Conservation (phyloP, 2,888 invertebrate species). For the Malacosoma neustria region DNA sequence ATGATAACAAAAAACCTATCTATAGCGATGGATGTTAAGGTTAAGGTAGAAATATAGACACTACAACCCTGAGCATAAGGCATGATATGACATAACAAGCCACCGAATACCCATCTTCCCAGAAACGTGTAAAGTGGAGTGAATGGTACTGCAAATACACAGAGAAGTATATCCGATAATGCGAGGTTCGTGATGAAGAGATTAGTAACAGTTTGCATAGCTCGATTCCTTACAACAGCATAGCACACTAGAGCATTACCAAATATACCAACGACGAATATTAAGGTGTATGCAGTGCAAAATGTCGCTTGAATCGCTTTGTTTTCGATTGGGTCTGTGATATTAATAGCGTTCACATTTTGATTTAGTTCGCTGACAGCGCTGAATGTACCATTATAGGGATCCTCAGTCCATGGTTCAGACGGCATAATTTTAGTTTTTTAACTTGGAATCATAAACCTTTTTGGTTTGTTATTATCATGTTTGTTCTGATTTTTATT, state of each 20-base stretch:
- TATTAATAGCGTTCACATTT: slow-evolving; percentile 23
- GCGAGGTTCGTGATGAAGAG: slow-evolving; percentile 94
- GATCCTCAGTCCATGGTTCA: slow-evolving; percentile 42
- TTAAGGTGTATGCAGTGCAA: slow-evolving; percentile 82
- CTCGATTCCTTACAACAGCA: slow-evolving; percentile 87
- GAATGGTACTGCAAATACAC: slow-evolving; percentile 90
- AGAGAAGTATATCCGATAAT: slow-evolving; percentile 89
- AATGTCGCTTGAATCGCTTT: slow-evolving; percentile 82
- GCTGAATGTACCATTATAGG: slow-evolving; percentile 31
- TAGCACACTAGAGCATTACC: slow-evolving; percentile 91
- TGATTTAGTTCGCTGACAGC: slow-evolving; percentile 23
- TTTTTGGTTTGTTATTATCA: slow-evolving; percentile 38
- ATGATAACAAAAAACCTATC: slow-evolving; percentile 94
- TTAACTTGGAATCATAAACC: slow-evolving; percentile 59
- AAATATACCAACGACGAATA: slow-evolving; percentile 86
- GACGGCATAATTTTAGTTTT: slow-evolving; percentile 50
- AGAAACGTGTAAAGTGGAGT: slow-evolving; percentile 92
- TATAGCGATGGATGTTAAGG: slow-evolving; percentile 93
- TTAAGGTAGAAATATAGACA: slow-evolving; percentile 92
- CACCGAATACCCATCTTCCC: slow-evolving; percentile 89
- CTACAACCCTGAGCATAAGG: slow-evolving; percentile 91
- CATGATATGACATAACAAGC: slow-evolving; percentile 87
- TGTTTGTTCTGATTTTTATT: slow-evolving; percentile 25
- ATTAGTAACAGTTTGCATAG: slow-evolving; percentile 95
- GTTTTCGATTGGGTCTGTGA: slow-evolving; percentile 76